Base-by-base conservation (phyloP, 2,888 invertebrate species). In the Drosophila paramelanica region DNA sequence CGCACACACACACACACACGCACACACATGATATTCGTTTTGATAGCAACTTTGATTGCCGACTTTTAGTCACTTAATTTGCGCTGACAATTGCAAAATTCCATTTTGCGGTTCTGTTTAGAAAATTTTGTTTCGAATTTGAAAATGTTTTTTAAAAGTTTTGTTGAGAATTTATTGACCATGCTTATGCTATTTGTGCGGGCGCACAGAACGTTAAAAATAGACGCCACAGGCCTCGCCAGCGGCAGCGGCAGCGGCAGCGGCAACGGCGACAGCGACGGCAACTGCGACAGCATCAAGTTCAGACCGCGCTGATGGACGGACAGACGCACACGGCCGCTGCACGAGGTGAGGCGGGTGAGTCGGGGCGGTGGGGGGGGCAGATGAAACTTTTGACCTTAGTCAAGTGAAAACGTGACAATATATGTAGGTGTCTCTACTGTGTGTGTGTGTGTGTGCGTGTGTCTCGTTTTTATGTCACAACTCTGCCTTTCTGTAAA, bases 321-420 rank as follows among this genome's bases (percentile, higher is more conserved):
- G 46, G 70, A 66, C 60, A 20, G 41, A 51, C 23, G 61, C 65
- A 47, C 47, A 45, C 27, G 57, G 58, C 43, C 60, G 66, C 58
- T 33, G 31, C 31, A 10, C 31, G 31, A 10, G 31, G 31, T 10
- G 10, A 10, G 31, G 8, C 7, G 31, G 2, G 27, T 49, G n/a
- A 14, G 70, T 3, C 7, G n/a, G 39, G 27, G 42, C 5, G 14
- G 17, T 10, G 17, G 25, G 17, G 41, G 38, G 11, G 43, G 55
- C 25, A 50, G 68, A 8, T 43, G 56, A 65, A 80, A 82, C 79
- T 85, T 85, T 82, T 88, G 85, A 85, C 85, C 85, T 85, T 88
- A 85, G 85, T 73, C 85, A 85, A 85, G 71, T 66, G 67, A 77
- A 79, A 85, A 83, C 83, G 88, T 81, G 88, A 80, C 85, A 81